Percentiles rank a stretch among this genome's conserved stretches.
Evolutionary conservation across 2,888 invertebrate genomes (phyloP).

Genomic region (Metacarcinus magister): DNA sequence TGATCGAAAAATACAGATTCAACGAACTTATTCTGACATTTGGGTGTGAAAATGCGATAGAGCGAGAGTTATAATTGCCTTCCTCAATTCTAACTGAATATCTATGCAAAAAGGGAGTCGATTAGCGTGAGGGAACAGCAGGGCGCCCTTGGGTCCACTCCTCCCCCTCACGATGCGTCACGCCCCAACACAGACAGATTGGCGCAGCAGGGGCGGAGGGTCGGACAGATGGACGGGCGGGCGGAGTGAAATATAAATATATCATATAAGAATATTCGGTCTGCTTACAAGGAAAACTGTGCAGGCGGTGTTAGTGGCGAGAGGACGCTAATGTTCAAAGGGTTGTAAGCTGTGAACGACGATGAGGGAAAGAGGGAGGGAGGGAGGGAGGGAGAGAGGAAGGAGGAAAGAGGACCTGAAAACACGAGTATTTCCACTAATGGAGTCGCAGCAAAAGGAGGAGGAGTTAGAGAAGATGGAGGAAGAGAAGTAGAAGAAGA

Average conservation of each 20-base stretch:
- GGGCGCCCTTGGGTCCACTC: not conserved
- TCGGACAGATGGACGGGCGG: too few species aligned
- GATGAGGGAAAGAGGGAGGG: not conserved
- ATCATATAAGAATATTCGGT: not conserved
- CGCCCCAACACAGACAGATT: not conserved
- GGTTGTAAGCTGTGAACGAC: not conserved
- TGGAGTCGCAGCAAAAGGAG: not conserved
- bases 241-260: not conserved
- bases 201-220: too few species aligned
- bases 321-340: not conserved
- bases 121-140: not conserved
- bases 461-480: not conserved
- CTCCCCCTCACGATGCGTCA: not conserved
- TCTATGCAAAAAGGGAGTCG: not conserved
- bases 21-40: not conserved
- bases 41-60: too few species aligned
- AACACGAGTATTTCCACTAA: constrained; percentile 2
- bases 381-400: not conserved
- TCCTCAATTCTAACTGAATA: not conserved
- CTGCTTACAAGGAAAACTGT: not conserved
- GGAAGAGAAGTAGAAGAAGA: not conserved
- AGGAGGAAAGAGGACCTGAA: too few species aligned
- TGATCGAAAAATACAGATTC: not conserved
- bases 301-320: not conserved
- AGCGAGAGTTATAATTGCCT: too few species aligned